These are phyloP conservation scores for Autographa gamma DNA, from an alignment of 2,888 invertebrate species.

Conservation along the genomic window DNA sequence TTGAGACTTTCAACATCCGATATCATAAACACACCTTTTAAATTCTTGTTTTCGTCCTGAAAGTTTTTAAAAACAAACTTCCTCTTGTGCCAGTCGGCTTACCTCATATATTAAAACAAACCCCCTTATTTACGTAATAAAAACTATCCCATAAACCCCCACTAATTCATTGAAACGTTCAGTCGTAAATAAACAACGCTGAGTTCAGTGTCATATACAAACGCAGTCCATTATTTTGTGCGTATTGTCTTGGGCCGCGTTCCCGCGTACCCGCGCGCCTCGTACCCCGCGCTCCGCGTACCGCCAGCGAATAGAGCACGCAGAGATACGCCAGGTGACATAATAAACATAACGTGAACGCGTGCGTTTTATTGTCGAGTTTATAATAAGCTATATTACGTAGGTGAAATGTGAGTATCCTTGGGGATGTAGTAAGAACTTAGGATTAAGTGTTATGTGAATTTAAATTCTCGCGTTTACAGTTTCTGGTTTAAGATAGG, in stretches of 20 bases:
- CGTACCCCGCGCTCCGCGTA: slow-evolving; percentile 38
- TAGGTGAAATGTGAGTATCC: slow-evolving; percentile 15
- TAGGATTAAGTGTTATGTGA: background rate
- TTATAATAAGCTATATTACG: slow-evolving; percentile 54
- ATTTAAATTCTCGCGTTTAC: background rate
- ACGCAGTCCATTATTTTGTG: slow-evolving; percentile 51
- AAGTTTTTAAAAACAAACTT: background rate
- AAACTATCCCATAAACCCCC: slow-evolving; percentile 39
- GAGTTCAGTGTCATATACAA: slow-evolving; percentile 54
- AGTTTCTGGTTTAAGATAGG: slow-evolving; percentile 9
- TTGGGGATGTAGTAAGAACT: slow-evolving; percentile 8
- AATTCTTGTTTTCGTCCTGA: background rate
- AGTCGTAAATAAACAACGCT: slow-evolving; percentile 44
- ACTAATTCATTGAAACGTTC: slow-evolving; percentile 42
- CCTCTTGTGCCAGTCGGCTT: background rate
- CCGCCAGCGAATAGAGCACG: slow-evolving; percentile 32
- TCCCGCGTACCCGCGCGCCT: background rate
- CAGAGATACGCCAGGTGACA: slow-evolving; percentile 52
- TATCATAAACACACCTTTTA: too few relatives aligned
- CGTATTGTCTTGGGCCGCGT: slow-evolving; percentile 43
- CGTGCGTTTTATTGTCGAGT: slow-evolving; percentile 68
- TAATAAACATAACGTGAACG: slow-evolving; percentile 57
- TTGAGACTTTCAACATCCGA: too few relatives aligned
- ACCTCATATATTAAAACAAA: background rate
- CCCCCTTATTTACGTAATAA: slow-evolving; percentile 13